phyloP scores from a whole-genome alignment of 2,888 invertebrate species.

The Notocelia uddmanniana region DNA sequence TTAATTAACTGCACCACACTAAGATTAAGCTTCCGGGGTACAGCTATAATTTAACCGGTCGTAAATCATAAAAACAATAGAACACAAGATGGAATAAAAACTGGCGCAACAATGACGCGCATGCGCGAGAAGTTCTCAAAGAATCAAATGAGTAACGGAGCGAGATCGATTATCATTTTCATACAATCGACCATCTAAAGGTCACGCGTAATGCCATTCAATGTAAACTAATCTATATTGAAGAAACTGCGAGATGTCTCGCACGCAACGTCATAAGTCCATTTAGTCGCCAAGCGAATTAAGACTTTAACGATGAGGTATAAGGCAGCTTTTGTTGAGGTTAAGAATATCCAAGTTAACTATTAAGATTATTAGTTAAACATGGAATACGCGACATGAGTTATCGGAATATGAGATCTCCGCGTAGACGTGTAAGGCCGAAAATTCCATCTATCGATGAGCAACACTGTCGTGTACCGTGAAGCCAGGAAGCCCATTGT shows the following conservation, averaged over 20 bases:
- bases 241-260: conserved; percentile 70
- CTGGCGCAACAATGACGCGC: conserved; percentile 51
- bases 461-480: conserved; percentile 66
- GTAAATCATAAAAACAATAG: conserved; percentile 50
- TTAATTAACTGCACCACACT: conserved; percentile 48
- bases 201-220: conserved; percentile 84
- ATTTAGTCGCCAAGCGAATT: conserved; percentile 44
- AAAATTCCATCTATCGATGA: conserved; percentile 61
- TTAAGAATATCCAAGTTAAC: conserved; percentile 57
- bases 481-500: conserved; percentile 85
- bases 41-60: conserved; percentile 46
- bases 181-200: conserved; percentile 81
- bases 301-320: conserved; percentile 48
- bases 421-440: conserved; percentile 62
- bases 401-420: conserved; percentile 69
- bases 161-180: conserved; percentile 82
- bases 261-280: conserved; percentile 51
- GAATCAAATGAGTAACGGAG: conserved; percentile 71
- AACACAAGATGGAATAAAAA: conserved; percentile 51
- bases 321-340: conserved; percentile 56
- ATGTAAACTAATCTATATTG: conserved; percentile 67
- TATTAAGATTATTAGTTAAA: conserved; percentile 71
- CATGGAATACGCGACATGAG: conserved; percentile 60
- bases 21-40: conserved; percentile 34
- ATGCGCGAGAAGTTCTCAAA: conserved; percentile 65